A percentile compares a stretch with the other conserved stretches of the same genome.
These are phyloP conservation scores for Drosophila pachea DNA, from an alignment of 1,140 invertebrate genomes.

Conservation along the genomic window DNA sequence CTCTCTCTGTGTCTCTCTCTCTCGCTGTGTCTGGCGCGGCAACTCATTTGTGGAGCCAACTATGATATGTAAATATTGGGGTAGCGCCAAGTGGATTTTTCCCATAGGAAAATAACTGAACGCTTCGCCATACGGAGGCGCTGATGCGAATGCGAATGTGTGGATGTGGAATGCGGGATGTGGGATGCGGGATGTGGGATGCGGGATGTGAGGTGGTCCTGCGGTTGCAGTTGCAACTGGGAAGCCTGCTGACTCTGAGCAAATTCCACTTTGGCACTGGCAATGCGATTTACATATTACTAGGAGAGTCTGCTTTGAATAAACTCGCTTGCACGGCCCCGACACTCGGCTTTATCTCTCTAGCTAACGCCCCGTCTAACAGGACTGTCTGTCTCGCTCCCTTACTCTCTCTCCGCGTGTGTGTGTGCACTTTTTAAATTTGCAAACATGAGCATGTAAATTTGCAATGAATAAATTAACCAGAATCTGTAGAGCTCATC, in stretches of 20 bases:
- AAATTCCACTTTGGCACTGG: conserved; percentile 48
- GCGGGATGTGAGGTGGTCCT: conserved; percentile 5
- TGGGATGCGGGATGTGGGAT: neutral
- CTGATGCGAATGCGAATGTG: conserved; percentile 52
- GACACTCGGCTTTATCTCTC: conserved; percentile 25
- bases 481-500: conserved; percentile 39
- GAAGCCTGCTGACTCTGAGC: conserved; percentile 40
- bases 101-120: conserved; percentile 51
- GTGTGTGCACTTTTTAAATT: conserved; percentile 70
- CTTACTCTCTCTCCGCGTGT: neutral
- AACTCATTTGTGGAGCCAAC: conserved; percentile 52
- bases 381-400: conserved; percentile 8
- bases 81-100: conserved; percentile 48
- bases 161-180: neutral
- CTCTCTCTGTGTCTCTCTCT: neutral
- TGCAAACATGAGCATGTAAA: conserved; percentile 75
- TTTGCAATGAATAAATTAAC: conserved; percentile 76
- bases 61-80: conserved; percentile 69
- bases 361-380: conserved; percentile 14
- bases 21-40: conserved; percentile 1
- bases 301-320: conserved; percentile 72
- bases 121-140: conserved; percentile 49
- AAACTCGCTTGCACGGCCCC: conserved; percentile 46
- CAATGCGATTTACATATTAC: conserved; percentile 72
- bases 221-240: conserved; percentile 13